These are phyloP conservation scores for Aphelocoma californica DNA, from an alignment of 2,797 vertebrate genomes.

Conservation along the genomic window DNA sequence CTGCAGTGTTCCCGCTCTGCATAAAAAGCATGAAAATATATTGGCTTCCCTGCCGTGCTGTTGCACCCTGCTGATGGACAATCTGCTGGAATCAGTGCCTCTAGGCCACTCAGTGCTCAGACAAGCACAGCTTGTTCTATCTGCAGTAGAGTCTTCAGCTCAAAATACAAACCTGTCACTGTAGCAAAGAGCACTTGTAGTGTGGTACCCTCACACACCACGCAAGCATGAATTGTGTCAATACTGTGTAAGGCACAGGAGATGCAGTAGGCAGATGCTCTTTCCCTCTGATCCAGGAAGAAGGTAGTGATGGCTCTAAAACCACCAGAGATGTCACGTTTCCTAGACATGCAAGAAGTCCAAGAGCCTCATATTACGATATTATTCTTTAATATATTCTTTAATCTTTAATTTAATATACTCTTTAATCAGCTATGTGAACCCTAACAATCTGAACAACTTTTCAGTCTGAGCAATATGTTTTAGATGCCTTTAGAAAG, in stretches of 20 bases:
- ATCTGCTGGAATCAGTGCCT: background rate
- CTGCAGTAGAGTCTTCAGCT: background rate
- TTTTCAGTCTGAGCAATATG: background rate
- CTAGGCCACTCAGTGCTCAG: background rate
- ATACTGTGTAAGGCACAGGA: background rate
- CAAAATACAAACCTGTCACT: background rate
- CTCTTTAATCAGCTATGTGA: background rate
- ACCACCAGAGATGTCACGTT: background rate
- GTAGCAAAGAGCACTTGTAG: background rate
- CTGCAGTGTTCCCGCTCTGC: background rate
- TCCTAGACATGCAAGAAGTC: background rate
- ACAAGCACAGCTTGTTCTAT: background rate
- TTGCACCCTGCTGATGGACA: background rate
- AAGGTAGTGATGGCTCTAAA: background rate
- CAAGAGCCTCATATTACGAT: background rate
- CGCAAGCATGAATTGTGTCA: background rate
- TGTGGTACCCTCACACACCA: background rate
- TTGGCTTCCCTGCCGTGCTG: background rate
- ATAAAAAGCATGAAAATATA: background rate
- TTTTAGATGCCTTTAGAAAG: background rate
- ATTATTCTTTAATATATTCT: background rate
- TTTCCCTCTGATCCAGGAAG: background rate
- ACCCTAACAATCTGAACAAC: background rate
- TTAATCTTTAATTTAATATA: no score
- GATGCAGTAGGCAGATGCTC: background rate